Conservation (phyloP, 2,888 invertebrate genomes). For the Furcula furcula region DNA sequence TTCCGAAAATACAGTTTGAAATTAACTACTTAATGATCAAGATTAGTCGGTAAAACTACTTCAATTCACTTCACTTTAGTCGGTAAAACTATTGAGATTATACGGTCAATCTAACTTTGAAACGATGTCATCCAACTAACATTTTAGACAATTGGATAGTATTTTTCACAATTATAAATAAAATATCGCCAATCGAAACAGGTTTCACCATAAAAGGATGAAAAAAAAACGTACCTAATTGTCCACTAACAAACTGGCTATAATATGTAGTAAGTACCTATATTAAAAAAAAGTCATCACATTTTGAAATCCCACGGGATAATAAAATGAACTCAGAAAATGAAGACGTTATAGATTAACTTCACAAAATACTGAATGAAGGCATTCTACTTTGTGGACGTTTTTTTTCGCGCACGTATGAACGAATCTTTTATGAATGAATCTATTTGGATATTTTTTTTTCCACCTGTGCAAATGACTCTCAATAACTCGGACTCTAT, state of each 20-base stretch:
- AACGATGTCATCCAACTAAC: too few relatives aligned
- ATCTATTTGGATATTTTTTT: slow-evolving; percentile 48
- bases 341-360: slow-evolving; percentile 69
- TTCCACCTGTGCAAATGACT: slow-evolving; percentile 56
- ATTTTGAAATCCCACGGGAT: slow-evolving; percentile 64
- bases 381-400: slow-evolving; percentile 37
- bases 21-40: slow-evolving; percentile 14
- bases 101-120: too few relatives aligned
- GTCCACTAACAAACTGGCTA: too few relatives aligned
- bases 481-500: slow-evolving; percentile 15
- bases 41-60: slow-evolving; percentile 11
- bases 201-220: too few relatives aligned
- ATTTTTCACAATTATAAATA: too few relatives aligned
- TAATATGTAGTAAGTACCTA: too few relatives aligned
- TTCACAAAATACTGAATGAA: slow-evolving; percentile 41
- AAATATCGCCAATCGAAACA: too few relatives aligned
- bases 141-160: too few relatives aligned
- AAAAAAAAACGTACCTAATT: too few relatives aligned
- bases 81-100: too few relatives aligned
- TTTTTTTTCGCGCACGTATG: slow-evolving; percentile 51
- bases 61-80: too few relatives aligned
- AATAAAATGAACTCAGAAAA: too few relatives aligned
- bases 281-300: slow-evolving; percentile 20
- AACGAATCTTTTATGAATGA: slow-evolving; percentile 56
- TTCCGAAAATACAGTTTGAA: slow-evolving; percentile 23